Evolutionary conservation across 1,140 invertebrate genomes (phyloP), one percentile per base, ranked within the genome.

Genomic region (Papilio polyxenes): DNA sequence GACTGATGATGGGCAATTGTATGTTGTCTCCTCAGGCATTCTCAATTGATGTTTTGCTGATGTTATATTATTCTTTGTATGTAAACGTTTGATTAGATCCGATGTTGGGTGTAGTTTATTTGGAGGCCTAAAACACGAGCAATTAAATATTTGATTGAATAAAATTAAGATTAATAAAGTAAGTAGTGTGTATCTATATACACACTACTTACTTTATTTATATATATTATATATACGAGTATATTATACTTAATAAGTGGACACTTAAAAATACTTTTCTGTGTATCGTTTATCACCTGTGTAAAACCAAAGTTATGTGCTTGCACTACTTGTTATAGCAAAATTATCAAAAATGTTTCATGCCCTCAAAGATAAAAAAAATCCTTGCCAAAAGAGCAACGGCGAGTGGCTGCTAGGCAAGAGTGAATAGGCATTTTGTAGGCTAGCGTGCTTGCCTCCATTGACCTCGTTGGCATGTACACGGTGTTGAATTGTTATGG

Each of bases 381-480:
- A 72, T 72, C 31, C 65, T 37, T 40, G 65, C 65, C 13, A 72
- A 75, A 75, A 75, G 74, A 75, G 40, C 74, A 49, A 49, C 74
- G 17, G 8, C 23, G 77, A 62, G 56, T 44, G 15, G 15, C 77
- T 79, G 17, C 53, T 40, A 79, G 77, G 23, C 77, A 62, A 79
- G 23, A 62, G 77, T 79, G 51, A 53, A 77, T 77, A 77, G 75
- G 75, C 56, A 20, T 79, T 79, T 79, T 79, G 51, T 79, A 79
- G 77, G 31, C 20, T 44, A 62, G 53, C 77, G 77, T 79, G 77
- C 77, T 37, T 5, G n/a, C 31, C 13, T 40, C 31, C 13, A 40
- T 79, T 79, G 77, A 79, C 77, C 53, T 79, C 77, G 51, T 79
- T 79, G 77, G 56, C 56, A 44, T 15, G 76, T 56, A 37, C 76